A percentile compares a stretch with the other conserved stretches of the same genome.
Evolutionary conservation across 2,797 vertebrate genomes (phyloP).

Genomic region (Lacerta bilineata): DNA sequence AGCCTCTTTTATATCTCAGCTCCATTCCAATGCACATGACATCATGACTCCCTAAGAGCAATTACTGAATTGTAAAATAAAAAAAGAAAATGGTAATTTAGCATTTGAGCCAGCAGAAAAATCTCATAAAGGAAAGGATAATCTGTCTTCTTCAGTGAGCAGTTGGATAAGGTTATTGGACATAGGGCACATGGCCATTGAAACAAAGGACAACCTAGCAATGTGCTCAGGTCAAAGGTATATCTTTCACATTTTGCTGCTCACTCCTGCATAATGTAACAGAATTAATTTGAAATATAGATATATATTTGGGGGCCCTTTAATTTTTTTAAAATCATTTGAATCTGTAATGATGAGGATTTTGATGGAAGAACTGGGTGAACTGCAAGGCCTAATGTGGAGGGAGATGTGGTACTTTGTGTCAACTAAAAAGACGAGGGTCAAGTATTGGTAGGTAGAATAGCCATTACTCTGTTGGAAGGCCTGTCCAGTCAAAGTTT

Average conservation of each 20-base stretch:
- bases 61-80: conserved; percentile 55
- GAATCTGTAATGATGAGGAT: neutral
- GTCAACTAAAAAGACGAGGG: too few relatives aligned
- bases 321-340: neutral
- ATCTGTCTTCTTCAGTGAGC: conserved; percentile 42
- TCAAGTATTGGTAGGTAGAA: too few relatives aligned
- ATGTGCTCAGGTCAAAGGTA: conserved; percentile 34
- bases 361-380: neutral
- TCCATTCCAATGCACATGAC: conserved; percentile 30
- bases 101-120: conserved; percentile 49
- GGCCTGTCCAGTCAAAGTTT: too few relatives aligned
- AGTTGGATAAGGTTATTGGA: conserved; percentile 29
- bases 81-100: conserved; percentile 49
- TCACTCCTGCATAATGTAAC: conserved; percentile 3
- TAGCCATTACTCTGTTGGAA: too few relatives aligned
- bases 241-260: conserved; percentile 34
- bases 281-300: neutral
- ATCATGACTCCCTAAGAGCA: conserved; percentile 40
- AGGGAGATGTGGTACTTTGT: too few relatives aligned
- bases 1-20: conserved; percentile 47
- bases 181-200: conserved; percentile 37
- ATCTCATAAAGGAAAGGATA: conserved; percentile 53
- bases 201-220: conserved; percentile 50
- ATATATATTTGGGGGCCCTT: neutral
- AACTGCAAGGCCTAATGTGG: too few relatives aligned